A percentile compares a stretch with the other conserved stretches of the same genome.
Conservation (phyloP, 1,140 invertebrate species). For the Drosophila eugracilis region DNA sequence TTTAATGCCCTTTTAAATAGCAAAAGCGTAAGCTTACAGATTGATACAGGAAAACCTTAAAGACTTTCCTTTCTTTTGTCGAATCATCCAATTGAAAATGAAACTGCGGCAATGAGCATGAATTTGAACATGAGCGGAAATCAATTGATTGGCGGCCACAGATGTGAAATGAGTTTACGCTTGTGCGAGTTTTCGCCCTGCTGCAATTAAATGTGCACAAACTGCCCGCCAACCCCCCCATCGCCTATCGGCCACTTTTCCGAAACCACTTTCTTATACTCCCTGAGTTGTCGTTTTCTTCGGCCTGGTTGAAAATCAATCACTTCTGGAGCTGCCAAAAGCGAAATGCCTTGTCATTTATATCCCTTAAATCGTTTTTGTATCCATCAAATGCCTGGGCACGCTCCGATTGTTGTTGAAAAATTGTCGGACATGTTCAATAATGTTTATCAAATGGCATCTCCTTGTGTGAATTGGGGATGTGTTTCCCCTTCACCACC, state of each 20-base stretch:
- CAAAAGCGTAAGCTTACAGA: background rate
- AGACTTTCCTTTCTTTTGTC: background rate
- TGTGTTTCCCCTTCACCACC: no score
- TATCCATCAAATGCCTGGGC: conserved; percentile 70
- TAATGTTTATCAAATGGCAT: conserved; percentile 81
- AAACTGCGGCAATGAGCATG: background rate
- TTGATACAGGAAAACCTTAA: background rate
- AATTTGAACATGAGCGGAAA: conserved; percentile 25
- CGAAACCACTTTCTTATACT: background rate
- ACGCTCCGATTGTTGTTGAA: conserved; percentile 76
- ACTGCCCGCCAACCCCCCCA: background rate
- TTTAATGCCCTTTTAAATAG: background rate
- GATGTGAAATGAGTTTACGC: conserved; percentile 22
- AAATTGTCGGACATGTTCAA: conserved; percentile 81
- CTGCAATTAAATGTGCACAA: conserved; percentile 45
- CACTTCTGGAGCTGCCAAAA: conserved; percentile 69
- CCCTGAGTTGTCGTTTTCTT: conserved; percentile 10
- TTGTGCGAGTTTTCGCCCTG: conserved; percentile 36
- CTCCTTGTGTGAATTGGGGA: conserved; percentile 36
- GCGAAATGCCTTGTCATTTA: conserved; percentile 75
- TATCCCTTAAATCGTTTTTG: conserved; percentile 65
- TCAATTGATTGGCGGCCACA: conserved; percentile 46
- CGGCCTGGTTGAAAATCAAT: conserved; percentile 62
- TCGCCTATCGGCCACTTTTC: background rate
- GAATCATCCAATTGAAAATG: background rate